Evolutionary conservation across 2,113 vertebrate genomes (phyloP).

Genomic region (Castor canadensis): DNA sequence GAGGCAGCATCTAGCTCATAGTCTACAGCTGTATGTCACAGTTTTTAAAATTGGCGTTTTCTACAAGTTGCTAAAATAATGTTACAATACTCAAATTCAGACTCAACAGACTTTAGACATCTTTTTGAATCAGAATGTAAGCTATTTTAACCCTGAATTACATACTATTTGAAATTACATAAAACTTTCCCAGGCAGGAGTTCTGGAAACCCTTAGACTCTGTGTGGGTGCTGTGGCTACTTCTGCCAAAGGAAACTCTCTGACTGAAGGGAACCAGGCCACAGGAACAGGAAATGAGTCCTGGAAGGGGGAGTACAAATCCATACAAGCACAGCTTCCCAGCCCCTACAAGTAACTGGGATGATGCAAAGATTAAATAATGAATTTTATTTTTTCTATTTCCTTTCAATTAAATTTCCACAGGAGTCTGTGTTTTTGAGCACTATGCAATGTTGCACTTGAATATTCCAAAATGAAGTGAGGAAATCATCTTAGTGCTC

Average conservation of each 20-base stretch:
- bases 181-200: background rate
- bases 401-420: slow-evolving; percentile 1
- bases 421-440: background rate
- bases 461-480: background rate
- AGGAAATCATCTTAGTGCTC: background rate
- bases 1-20: background rate
- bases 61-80: slow-evolving; percentile 28
- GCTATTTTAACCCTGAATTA: slow-evolving; percentile 42
- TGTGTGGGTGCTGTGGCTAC: background rate
- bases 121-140: slow-evolving; percentile 34
- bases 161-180: slow-evolving; percentile 57
- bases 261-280: background rate
- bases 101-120: background rate
- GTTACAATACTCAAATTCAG: slow-evolving; percentile 10
- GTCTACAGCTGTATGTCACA: too few species aligned
- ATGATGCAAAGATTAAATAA: background rate
- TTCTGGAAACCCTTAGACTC: slow-evolving; percentile 31
- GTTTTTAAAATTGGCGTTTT: too few species aligned
- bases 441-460: background rate
- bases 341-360: background rate
- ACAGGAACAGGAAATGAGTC: background rate
- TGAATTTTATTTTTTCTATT: background rate
- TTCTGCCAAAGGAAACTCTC: slow-evolving; percentile 32
- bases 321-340: background rate
- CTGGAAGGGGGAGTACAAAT: background rate